A percentile compares a stretch with the other conserved stretches of the same genome.
Conservation (phyloP, 2,113 vertebrate species). For the Apaloderma vittatum region DNA sequence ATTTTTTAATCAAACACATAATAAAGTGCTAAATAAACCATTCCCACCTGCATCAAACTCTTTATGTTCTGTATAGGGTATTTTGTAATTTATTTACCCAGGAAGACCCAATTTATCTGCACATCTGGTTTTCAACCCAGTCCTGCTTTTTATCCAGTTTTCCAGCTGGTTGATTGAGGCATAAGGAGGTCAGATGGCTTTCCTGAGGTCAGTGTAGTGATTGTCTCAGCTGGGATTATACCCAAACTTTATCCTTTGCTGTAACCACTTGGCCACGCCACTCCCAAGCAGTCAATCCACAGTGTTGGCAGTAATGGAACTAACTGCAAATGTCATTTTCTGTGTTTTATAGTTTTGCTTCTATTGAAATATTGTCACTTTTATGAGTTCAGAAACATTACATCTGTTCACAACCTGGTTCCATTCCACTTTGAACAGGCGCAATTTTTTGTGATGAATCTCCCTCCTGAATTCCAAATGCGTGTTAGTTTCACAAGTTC, state of each 20-base stretch:
- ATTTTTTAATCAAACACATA: constrained; percentile 74
- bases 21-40: constrained; percentile 72
- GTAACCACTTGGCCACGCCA: constrained; percentile 23
- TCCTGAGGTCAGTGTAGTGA: constrained; percentile 25
- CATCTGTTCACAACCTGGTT: constrained; percentile 68
- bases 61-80: constrained; percentile 5
- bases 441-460: constrained; percentile 37
- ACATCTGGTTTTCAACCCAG: constrained; percentile 65
- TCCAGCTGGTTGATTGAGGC: constrained; percentile 57
- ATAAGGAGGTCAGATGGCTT: constrained; percentile 63
- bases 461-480: constrained; percentile 37
- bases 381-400: constrained; percentile 39
- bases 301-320: background rate
- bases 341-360: constrained; percentile 48
- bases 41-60: constrained; percentile 69
- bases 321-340: constrained; percentile 55
- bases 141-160: constrained; percentile 65
- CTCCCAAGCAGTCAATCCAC: background rate
- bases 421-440: constrained; percentile 24
- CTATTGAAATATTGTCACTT: constrained; percentile 48
- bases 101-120: constrained; percentile 60
- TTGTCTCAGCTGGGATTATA: constrained; percentile 41
- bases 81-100: constrained; percentile 71
- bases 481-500: background rate
- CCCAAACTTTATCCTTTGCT: constrained; percentile 20